Evolutionary conservation across 2,888 invertebrate genomes (phyloP).

Genomic region (Hymenopus coronatus): DNA sequence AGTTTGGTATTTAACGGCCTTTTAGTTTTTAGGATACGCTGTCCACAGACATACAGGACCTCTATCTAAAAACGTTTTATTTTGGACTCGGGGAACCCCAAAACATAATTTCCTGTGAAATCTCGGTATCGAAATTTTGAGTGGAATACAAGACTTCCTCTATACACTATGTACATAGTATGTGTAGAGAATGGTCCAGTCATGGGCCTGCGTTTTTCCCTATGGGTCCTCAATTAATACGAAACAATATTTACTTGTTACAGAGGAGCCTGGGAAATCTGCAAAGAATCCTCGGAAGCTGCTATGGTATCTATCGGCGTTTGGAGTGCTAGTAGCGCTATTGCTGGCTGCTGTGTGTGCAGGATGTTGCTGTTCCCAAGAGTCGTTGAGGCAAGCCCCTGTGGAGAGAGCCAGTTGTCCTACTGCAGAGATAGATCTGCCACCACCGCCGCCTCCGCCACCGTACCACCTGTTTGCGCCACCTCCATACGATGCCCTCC

Average conservation of each 20-base stretch:
- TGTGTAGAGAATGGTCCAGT: too few relatives aligned
- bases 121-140: too few relatives aligned
- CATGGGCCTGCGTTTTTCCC: neutral
- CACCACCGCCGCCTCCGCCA: neutral
- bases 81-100: too few relatives aligned
- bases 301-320: neutral
- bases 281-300: neutral
- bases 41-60: too few relatives aligned
- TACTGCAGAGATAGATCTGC: neutral
- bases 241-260: neutral
- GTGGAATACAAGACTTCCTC: too few relatives aligned
- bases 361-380: neutral
- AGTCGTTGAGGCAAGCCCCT: neutral
- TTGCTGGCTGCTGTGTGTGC: neutral
- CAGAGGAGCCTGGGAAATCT: neutral
- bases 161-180: too few relatives aligned
- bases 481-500: neutral
- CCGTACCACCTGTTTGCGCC: constrained; percentile 9
- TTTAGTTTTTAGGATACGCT: too few relatives aligned
- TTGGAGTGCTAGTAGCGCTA: neutral
- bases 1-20: too few relatives aligned
- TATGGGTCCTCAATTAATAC: neutral
- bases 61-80: too few relatives aligned
- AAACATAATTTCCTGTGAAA: too few relatives aligned
- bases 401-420: neutral